phyloP scores from a whole-genome alignment of 2,888 invertebrate genomes.

The Pandemis heparana region DNA sequence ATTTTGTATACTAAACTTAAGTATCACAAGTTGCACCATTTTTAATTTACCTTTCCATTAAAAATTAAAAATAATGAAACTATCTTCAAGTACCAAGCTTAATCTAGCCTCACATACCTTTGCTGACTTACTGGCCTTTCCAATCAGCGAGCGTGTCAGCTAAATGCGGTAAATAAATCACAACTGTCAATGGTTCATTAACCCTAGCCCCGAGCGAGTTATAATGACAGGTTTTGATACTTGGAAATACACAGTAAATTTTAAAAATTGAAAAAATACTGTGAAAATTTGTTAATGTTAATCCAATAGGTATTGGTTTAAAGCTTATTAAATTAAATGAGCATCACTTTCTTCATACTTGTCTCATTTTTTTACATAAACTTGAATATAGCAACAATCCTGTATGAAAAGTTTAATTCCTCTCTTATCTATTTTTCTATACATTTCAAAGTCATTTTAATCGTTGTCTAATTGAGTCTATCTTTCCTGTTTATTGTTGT shows the following conservation, averaged over 20 bases:
- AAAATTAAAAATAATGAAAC: not conserved
- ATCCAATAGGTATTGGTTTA: not conserved
- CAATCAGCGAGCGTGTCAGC: conserved; percentile 5
- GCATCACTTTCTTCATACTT: no score
- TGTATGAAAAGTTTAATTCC: no score
- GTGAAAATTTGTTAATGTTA: not conserved
- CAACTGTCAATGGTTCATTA: conserved; percentile 17
- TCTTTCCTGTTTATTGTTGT: no score
- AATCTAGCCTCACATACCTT: not conserved
- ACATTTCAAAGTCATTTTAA: no score
- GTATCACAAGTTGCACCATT: no score
- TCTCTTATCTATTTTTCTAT: no score
- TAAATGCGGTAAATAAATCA: conserved; percentile 10
- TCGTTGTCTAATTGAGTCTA: no score
- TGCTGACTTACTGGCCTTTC: not conserved
- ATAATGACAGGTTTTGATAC: conserved; percentile 1
- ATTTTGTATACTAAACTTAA: no score
- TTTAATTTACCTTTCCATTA: no score
- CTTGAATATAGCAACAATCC: no score
- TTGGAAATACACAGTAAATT: not conserved
- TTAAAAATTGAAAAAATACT: no score
- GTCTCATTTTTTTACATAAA: no score
- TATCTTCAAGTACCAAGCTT: not conserved
- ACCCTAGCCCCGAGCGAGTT: not conserved
- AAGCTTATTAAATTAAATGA: not conserved